Evolutionary conservation across 2,888 invertebrate species (phyloP), one percentile per base, ranked within the genome.

Genomic region (Ariolimax columbianus): DNA sequence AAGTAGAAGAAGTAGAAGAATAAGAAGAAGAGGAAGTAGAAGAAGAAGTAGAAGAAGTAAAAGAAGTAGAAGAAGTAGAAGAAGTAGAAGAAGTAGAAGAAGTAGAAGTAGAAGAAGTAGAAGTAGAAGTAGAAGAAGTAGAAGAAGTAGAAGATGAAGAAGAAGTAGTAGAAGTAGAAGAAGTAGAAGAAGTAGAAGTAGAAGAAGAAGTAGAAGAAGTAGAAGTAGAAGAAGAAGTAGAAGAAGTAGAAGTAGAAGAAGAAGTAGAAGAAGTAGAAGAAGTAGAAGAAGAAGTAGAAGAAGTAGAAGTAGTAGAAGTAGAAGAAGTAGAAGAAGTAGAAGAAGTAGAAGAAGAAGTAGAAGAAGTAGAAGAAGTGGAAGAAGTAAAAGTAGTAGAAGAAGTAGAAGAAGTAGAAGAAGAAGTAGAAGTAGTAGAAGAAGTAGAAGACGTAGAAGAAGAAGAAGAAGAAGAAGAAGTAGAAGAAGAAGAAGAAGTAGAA

Each of bases 371-470:
- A 72, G 51, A 30, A 82, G 81, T 43, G 40, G 51, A 33, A 82
- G 72, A 70, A 82, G 73, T 11, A 73, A 38, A 38, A 40, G 80
- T 55, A 63, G 80, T 55, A 68, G 68, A 36, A 72, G 81, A 72
- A 72, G 81, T 40, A 51, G 81, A 47, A 72, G 70, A 43, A 72
- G 47, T 43, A 72, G 30, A 26, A 51, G 51, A 72, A 70, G 70
- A 51, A 51, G 66, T 66, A 68, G 66, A 72, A 47, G 17, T 47
- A 47, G 47, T 47, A 47, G 47, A 11, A 47, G 47, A 11, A 47
- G 47, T 17, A 17, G 17, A 7, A 47, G 17, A 7, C 7, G 47
- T 47, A 63, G 63, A 19, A 63, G 47, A 11, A 47, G 68, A 33
- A 68, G 7, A 17, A 68, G 30, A 33, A 33, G 17, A 7, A 33